Base-by-base conservation (phyloP, 2,113 vertebrate genomes). In the Microtus ochrogaster region DNA sequence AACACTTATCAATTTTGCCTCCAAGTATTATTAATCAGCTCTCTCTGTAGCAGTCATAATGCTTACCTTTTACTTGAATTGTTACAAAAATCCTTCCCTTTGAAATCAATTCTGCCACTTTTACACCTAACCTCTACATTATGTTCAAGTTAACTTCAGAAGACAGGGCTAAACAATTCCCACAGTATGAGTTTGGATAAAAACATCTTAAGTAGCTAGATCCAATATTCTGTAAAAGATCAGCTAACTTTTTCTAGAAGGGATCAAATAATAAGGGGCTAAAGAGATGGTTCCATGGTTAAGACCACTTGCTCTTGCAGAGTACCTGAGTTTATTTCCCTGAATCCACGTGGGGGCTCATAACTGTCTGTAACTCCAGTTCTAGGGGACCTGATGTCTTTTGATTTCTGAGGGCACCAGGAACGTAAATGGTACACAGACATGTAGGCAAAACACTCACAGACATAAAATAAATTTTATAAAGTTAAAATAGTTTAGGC, bases 1-100 rank as follows among this genome's bases (percentile, higher is more conserved):
- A 95, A 95, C 68, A 49, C n/a, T 89, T 65, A 85, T 13, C 66
- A 96, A 89, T 90, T 87, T 72, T 49, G 61, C 36, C 73, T 47
- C 58, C 52, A 89, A 94, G 66, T 72, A 90, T 52, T 90, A 6
- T 92, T 73, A 36, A 74, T 79, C 41, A 55, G 58, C 72, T 93
- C n/a, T 52, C 39, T 77, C 13, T 77, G 84, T 87, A 41, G 65
- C 5, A 73, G 72, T 92, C 39, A 68, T 41, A 70, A 61, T 11
- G 52, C 10, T 91, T 41, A 85, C 76, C 24, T 90, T 96, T 95
- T 13, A 92, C 70, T 33, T 83, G n/a, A 39, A 90, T 30, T 81
- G 61, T 79, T 84, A 85, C 21, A 81, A 76, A 93, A 93, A 89
- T 49, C 22, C 26, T 96, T 94, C 52, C 24, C 52, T 63, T n/a